Conservation (phyloP, 2,888 invertebrate genomes). For the Blomia tropicalis region DNA sequence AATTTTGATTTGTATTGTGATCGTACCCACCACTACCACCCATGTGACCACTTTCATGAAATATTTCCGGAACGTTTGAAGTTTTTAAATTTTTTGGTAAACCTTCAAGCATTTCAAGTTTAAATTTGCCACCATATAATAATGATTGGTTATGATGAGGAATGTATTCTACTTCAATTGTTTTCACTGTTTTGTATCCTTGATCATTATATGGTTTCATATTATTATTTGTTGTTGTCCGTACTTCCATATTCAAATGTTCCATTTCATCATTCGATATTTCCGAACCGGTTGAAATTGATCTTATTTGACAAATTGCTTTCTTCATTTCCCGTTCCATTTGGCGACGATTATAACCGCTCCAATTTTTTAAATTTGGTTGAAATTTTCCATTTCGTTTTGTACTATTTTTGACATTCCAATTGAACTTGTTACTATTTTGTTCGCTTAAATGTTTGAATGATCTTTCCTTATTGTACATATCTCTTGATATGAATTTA, state of each 20-base stretch:
- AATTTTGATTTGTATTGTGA: background rate
- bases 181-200: background rate
- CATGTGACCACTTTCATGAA: background rate
- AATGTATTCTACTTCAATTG: background rate
- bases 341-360: too few species aligned
- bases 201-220: background rate
- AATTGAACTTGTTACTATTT: background rate
- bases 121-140: background rate
- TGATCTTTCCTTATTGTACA: background rate
- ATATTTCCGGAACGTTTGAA: background rate
- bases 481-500: background rate
- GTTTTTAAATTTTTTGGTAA: background rate
- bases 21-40: background rate
- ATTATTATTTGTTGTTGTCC: background rate
- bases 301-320: too few species aligned
- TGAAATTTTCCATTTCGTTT: too few species aligned
- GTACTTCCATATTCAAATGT: too few species aligned
- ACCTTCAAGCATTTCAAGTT: background rate
- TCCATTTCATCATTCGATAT: too few species aligned
- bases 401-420: background rate
- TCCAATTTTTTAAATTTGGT: too few species aligned
- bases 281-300: too few species aligned
- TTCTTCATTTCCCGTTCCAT: too few species aligned
- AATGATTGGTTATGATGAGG: background rate
- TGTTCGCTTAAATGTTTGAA: background rate